These are phyloP conservation scores for Netelia virgata DNA, from an alignment of 2,888 invertebrate species.

Conservation along the genomic window DNA sequence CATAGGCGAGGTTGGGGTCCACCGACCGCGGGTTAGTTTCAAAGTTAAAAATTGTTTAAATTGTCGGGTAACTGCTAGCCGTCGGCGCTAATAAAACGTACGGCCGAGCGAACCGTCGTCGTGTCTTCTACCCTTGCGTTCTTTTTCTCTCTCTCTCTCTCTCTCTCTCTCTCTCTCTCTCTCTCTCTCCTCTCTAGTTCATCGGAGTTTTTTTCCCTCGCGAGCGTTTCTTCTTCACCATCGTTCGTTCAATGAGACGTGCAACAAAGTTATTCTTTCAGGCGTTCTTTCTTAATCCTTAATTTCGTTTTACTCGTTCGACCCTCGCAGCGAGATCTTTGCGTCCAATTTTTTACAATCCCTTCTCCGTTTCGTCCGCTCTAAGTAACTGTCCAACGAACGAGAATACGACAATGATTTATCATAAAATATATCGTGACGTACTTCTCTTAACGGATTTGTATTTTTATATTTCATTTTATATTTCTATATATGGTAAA, in stretches of 20 bases:
- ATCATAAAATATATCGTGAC: not conserved
- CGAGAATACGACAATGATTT: not conserved
- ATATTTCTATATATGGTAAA: not conserved
- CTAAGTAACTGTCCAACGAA: not conserved
- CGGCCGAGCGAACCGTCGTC: conserved; percentile 69
- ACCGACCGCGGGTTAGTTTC: conserved; percentile 74
- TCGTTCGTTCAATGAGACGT: conserved; percentile 27
- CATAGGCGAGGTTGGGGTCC: conserved; percentile 48
- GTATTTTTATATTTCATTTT: not conserved
- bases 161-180: conserved; percentile 48
- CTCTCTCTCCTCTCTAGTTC: conserved; percentile 39
- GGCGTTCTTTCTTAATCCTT: conserved; percentile 14
- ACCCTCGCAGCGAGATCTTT: conserved; percentile 8
- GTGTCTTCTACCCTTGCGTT: conserved; percentile 42
- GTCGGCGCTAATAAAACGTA: conserved; percentile 82
- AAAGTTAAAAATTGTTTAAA: conserved; percentile 84
- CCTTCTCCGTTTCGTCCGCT: not conserved
- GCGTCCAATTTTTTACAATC: conserved; percentile 2
- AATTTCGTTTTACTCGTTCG: conserved; percentile 29
- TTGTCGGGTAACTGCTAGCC: conserved; percentile 83
- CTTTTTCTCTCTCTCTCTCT: conserved; percentile 19
- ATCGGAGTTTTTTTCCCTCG: conserved; percentile 32
- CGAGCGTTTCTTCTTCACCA: conserved; percentile 7
- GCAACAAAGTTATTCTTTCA: conserved; percentile 36
- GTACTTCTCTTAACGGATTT: not conserved